A percentile compares a stretch with the other conserved stretches of the same genome.
These are phyloP conservation scores for Garrulus glandarius DNA, from an alignment of 2,797 vertebrate species.

Conservation along the genomic window DNA sequence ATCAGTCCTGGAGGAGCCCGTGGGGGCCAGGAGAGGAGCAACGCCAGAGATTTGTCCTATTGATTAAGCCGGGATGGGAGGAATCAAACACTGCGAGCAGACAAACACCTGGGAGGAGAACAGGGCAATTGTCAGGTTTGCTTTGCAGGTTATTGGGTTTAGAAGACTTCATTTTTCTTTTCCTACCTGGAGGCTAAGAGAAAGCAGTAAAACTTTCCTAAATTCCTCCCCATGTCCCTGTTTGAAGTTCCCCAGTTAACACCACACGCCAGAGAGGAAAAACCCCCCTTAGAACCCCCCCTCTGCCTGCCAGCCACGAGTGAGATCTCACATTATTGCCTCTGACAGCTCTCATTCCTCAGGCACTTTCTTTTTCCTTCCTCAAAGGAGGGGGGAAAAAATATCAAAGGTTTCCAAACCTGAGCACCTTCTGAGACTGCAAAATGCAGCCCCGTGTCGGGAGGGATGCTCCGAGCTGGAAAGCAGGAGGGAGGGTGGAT, in stretches of 20 bases:
- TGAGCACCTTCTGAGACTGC: background rate
- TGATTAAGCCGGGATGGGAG: constrained; percentile 32
- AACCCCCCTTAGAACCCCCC: background rate
- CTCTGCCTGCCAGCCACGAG: background rate
- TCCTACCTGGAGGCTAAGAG: background rate
- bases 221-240: background rate
- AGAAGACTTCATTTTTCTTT: background rate
- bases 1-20: constrained; percentile 36
- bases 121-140: background rate
- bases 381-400: background rate
- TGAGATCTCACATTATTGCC: constrained; percentile 25
- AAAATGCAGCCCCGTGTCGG: background rate
- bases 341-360: constrained; percentile 45
- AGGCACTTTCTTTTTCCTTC: constrained; percentile 14
- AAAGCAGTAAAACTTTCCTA: background rate
- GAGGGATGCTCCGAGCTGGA: background rate
- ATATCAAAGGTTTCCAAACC: constrained; percentile 9
- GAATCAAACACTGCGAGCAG: background rate
- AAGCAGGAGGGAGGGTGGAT: background rate
- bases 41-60: constrained; percentile 33
- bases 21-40: background rate
- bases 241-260: background rate
- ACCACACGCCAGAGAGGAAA: background rate
- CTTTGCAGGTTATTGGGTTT: background rate
- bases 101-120: background rate